Percentiles rank a stretch among this genome's conserved stretches.
These are phyloP conservation scores for Parazoanthus darwini DNA, from an alignment of 92 coral and sea anemone species.

Conservation along the genomic window DNA sequence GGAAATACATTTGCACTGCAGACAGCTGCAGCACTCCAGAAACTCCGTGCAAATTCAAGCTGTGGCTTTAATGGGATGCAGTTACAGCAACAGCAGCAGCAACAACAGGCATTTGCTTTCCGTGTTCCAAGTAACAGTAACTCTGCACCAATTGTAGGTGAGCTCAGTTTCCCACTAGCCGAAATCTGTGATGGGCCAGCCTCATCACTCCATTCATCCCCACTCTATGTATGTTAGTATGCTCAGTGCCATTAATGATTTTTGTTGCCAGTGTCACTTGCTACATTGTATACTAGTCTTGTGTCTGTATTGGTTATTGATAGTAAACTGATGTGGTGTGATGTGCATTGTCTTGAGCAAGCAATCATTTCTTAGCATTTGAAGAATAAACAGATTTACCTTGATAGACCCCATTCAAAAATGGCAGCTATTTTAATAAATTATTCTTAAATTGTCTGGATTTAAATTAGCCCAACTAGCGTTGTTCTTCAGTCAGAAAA, in stretches of 20 bases:
- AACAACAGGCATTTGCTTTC: conserved; percentile 77
- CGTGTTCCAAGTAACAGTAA: conserved; percentile 56
- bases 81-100: conserved; percentile 68
- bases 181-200: background rate
- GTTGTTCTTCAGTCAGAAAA: too few relatives aligned
- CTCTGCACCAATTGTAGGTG: conserved; percentile 57
- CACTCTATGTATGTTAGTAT: background rate
- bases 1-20: conserved; percentile 73
- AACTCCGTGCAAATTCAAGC: conserved; percentile 56
- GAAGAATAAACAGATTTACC: too few relatives aligned
- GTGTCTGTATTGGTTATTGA: background rate
- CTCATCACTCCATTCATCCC: too few relatives aligned
- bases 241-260: background rate
- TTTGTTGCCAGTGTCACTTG: background rate
- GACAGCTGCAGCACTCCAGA: conserved; percentile 66
- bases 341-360: too few relatives aligned
- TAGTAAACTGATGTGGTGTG: too few relatives aligned
- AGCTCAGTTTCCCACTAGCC: background rate
- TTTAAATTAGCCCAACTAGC: too few relatives aligned
- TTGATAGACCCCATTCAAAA: too few relatives aligned
- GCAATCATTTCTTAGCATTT: too few relatives aligned
- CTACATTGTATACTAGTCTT: background rate
- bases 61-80: conserved; percentile 67
- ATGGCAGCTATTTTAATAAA: too few relatives aligned
- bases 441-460: too few relatives aligned